Conservation (phyloP, 2,888 invertebrate genomes). For the Graphium colonna region DNA sequence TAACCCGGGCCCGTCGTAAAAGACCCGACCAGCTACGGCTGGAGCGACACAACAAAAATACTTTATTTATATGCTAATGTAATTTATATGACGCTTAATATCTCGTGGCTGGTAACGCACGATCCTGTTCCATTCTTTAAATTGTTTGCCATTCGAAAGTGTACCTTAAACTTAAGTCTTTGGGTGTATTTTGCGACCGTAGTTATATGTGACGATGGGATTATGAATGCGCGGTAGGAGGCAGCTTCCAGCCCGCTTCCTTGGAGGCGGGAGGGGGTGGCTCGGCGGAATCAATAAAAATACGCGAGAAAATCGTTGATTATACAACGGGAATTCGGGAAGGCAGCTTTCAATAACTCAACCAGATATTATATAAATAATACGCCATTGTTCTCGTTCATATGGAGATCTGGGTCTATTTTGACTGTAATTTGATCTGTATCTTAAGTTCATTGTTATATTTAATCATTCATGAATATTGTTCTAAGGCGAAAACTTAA, state of each 20-base stretch:
- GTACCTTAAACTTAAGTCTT: constrained; percentile 46
- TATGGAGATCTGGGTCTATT: no score
- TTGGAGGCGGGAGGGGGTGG: constrained; percentile 51
- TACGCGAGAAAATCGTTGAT: constrained; percentile 79
- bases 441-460: no score
- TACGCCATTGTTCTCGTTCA: constrained; percentile 38
- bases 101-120: constrained; percentile 78
- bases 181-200: constrained; percentile 52
- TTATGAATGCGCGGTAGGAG: constrained; percentile 80
- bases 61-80: constrained; percentile 81
- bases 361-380: constrained; percentile 40
- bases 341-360: constrained; percentile 65
- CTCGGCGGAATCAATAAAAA: constrained; percentile 76
- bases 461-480: no score
- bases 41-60: constrained; percentile 73
- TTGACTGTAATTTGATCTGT: no score
- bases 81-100: constrained; percentile 80
- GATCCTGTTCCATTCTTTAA: constrained; percentile 73
- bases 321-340: constrained; percentile 72
- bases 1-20: constrained; percentile 72
- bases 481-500: not conserved
- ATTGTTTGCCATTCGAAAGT: constrained; percentile 35
- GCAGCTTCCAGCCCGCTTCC: constrained; percentile 73
- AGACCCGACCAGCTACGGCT: constrained; percentile 60
- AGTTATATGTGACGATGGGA: constrained; percentile 71